Conservation (phyloP, 1,140 invertebrate genomes). For the Hyles euphorbiae region DNA sequence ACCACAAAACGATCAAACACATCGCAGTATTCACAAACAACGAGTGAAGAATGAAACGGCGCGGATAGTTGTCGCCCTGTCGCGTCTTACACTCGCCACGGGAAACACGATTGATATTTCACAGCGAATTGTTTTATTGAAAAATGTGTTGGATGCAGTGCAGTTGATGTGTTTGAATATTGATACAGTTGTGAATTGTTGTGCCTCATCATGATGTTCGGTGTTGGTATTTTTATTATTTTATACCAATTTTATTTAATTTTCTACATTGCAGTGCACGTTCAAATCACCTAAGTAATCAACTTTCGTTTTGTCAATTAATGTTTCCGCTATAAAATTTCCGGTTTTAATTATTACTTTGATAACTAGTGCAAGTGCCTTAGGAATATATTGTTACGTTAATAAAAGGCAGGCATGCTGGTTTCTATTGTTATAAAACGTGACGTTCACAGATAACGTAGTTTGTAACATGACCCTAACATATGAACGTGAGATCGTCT, state of each 20-base stretch:
- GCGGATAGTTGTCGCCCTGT: constrained; percentile 21
- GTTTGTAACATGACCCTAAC: background rate
- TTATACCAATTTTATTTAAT: constrained; percentile 2
- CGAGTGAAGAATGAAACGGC: constrained; percentile 25
- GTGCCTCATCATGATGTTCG: constrained; percentile 38
- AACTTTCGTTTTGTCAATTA: too few relatives aligned
- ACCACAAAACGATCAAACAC: constrained; percentile 64
- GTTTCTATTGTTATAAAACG: too few relatives aligned
- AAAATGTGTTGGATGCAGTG: constrained; percentile 55
- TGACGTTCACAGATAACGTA: background rate
- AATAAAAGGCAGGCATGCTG: too few relatives aligned
- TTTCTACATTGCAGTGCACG: background rate
- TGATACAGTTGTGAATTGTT: constrained; percentile 33
- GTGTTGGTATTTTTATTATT: constrained; percentile 44
- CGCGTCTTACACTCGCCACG: constrained; percentile 22
- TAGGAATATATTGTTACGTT: too few relatives aligned
- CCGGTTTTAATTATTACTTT: too few relatives aligned
- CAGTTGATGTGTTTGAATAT: constrained; percentile 25
- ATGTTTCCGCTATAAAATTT: too few relatives aligned
- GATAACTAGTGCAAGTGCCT: too few relatives aligned
- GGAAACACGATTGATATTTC: constrained; percentile 23
- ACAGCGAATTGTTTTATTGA: constrained; percentile 22
- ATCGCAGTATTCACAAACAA: constrained; percentile 57
- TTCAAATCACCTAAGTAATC: background rate
- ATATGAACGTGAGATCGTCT: background rate